These are phyloP conservation scores for Cephus cinctus DNA, from an alignment of 1,140 invertebrate species.

Conservation along the genomic window DNA sequence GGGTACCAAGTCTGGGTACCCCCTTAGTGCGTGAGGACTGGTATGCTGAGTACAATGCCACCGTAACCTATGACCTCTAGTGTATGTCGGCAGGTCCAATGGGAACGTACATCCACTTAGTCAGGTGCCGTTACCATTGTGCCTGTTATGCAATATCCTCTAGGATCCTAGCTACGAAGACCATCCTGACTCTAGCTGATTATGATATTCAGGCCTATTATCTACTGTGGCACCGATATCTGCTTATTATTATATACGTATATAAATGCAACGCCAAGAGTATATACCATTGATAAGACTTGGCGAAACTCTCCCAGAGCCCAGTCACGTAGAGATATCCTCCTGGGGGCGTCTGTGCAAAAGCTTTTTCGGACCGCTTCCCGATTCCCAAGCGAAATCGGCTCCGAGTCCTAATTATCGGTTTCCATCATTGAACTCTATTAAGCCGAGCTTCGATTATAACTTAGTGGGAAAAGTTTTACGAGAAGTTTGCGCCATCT, in stretches of 20 bases:
- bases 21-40: no score
- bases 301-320: no score
- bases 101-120: slow-evolving; percentile 23
- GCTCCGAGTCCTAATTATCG: slow-evolving; percentile 37
- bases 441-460: slow-evolving; percentile 43
- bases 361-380: no score
- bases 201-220: no score
- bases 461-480: slow-evolving; percentile 35
- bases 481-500: slow-evolving; percentile 26
- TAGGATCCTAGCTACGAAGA: slow-evolving; percentile 4
- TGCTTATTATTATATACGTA: no score
- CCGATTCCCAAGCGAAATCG: no score
- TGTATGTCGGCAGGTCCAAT: slow-evolving; percentile 25
- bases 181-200: neutral
- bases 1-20: no score
- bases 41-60: slow-evolving; percentile 25
- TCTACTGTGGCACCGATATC: no score
- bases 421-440: slow-evolving; percentile 36
- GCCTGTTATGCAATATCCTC: slow-evolving; percentile 10
- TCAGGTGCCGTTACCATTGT: slow-evolving; percentile 29
- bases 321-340: no score
- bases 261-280: no score
- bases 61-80: slow-evolving; percentile 23
- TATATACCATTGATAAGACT: no score
- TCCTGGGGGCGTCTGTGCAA: no score